These are phyloP conservation scores for Gallinago solitaria DNA, from an alignment of 2,797 vertebrate species.

Conservation along the genomic window DNA sequence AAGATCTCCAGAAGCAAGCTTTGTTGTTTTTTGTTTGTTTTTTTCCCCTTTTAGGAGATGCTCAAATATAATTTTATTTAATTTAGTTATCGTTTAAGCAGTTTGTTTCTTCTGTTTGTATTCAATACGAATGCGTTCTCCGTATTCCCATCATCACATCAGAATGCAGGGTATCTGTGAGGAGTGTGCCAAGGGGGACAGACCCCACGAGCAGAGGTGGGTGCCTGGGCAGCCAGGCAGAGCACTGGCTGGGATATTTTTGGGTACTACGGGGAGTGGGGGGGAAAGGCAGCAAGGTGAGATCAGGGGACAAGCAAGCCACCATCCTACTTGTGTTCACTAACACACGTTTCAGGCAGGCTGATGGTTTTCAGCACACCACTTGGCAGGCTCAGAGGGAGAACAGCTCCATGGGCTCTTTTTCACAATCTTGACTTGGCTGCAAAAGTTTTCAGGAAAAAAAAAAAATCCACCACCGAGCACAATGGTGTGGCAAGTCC, in stretches of 20 bases:
- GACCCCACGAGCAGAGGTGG: neutral
- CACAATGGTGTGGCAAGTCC: no score
- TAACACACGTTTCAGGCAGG: neutral
- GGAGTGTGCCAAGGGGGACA: rapidly evolving
- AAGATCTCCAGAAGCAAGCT: neutral
- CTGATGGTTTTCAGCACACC: neutral
- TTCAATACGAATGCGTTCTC: neutral
- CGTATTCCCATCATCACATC: rapidly evolving
- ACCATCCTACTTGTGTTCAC: neutral
- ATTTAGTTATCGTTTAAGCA: neutral
- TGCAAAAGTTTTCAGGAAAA: neutral
- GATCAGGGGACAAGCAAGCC: neutral
- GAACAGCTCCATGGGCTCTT: neutral
- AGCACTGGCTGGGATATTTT: neutral
- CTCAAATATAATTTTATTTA: neutral
- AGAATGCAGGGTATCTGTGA: neutral
- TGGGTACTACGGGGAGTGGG: neutral
- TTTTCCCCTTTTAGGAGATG: neutral
- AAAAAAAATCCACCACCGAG: neutral
- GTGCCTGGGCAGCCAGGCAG: neutral
- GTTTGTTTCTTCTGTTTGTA: neutral
- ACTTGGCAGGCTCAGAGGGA: neutral
- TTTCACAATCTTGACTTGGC: neutral
- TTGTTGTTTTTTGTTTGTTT: neutral
- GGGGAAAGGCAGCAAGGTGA: neutral